Evolutionary conservation across 1,140 invertebrate species (phyloP), one percentile per base, ranked within the genome.

Genomic region (Megathymus violae): DNA sequence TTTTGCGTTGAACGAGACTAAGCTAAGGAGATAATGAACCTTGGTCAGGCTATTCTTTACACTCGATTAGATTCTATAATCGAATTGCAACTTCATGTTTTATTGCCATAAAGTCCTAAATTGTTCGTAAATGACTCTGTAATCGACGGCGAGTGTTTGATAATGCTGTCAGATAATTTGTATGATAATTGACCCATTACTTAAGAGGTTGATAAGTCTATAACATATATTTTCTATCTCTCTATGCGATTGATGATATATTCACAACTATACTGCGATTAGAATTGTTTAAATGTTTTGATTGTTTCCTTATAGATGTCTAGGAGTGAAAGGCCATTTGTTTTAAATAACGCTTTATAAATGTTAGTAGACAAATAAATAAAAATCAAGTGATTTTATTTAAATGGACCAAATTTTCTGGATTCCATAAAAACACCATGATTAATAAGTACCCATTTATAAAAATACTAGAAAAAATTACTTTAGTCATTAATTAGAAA

Each of bases 21-120:
- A 82, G 77, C 76, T 78, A 77, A 78, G 63, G 67, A 80, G 81
- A 87, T 87, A 85, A 85, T 87, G 79, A 82, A 70, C 71, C 73
- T 48, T 69, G 76, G 64, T 80, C 78, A 77, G 76, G 61, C 71
- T 65, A 77, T 84, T 82, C 77, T 78, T 87, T 80, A 79, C 65
- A 60, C 51, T 48, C 61, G 51, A 59, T 46, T 69, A 62, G 47
- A 19, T 46, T 68, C 4, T n/a, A 27, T 72, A 67, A 69, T 31
- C 50, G 13, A 78, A 67, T 67, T 56, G 41, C 31, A 44, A 71
- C 64, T 67, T 63, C 40, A 50, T 47, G 16, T 16, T 43, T 34
- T 34, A 43, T 22, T 31, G 14, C 10, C 31, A 31, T 68, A 71
- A 63, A 50, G 62, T 61, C 60, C 43, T 17, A 58, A 46, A 38